These are phyloP conservation scores for Myanophis thanlyinensis DNA, from an alignment of 2,113 vertebrate genomes.

Conservation along the genomic window DNA sequence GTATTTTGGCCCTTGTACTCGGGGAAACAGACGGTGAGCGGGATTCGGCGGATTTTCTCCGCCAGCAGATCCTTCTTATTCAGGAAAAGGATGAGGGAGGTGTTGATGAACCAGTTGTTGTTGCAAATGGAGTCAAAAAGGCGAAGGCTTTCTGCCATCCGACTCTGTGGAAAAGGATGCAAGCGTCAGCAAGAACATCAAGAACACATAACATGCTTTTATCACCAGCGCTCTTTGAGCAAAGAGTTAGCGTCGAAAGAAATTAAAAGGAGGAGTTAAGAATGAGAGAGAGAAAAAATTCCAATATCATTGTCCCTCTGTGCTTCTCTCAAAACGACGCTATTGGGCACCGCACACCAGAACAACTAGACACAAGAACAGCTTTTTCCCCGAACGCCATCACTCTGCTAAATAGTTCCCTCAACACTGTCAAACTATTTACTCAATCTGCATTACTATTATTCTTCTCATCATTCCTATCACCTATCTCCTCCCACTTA, in stretches of 20 bases:
- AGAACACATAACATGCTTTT: background rate
- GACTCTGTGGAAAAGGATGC: slow-evolving; percentile 77
- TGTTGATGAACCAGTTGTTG: slow-evolving; percentile 99
- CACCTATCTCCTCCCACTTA: no score
- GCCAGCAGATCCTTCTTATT: slow-evolving; percentile 99
- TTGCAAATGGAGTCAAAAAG: slow-evolving; percentile 99
- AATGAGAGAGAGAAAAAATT: background rate
- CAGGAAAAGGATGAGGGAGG: slow-evolving; percentile 99
- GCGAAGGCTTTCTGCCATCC: slow-evolving; percentile 98
- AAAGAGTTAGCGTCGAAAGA: background rate
- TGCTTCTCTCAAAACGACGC: background rate
- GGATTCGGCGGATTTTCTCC: slow-evolving; percentile 98
- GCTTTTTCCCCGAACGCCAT: no score
- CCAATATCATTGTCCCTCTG: background rate
- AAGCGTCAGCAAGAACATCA: background rate
- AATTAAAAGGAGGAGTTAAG: background rate
- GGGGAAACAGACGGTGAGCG: slow-evolving; percentile 93
- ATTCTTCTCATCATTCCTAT: no score
- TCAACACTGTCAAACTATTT: no score
- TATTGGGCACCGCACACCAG: no score
- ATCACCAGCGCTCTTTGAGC: background rate
- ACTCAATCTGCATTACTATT: no score
- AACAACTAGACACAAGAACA: no score
- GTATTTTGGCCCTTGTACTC: slow-evolving; percentile 99
- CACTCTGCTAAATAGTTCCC: no score